A percentile compares a stretch with the other conserved stretches of the same genome.
phyloP scores from a whole-genome alignment of 2,888 invertebrate species.

The Hirtodrosophila trivittata region DNA sequence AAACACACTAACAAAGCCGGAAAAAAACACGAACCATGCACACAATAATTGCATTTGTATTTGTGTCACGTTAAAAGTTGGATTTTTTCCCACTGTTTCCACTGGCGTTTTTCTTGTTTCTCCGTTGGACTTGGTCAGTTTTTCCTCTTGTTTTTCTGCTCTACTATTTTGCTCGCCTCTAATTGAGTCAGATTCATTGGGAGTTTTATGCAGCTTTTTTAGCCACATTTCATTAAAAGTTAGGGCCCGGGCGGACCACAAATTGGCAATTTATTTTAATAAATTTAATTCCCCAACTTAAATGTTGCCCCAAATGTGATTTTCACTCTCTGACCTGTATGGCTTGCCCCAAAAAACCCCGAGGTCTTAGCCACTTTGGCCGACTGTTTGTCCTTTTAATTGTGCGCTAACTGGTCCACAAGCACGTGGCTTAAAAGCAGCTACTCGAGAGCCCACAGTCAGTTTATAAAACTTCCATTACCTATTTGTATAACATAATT shows the following conservation, averaged over 20 bases:
- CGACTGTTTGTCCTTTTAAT: slow-evolving; percentile 61
- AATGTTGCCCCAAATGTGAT: slow-evolving; percentile 41
- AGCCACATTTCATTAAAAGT: slow-evolving; percentile 57
- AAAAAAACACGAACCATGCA: slow-evolving; percentile 3
- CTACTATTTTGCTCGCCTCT: slow-evolving; percentile 1
- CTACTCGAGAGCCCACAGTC: neutral
- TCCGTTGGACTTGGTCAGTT: neutral
- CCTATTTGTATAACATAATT: slow-evolving; percentile 71
- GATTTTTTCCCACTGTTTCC: slow-evolving; percentile 21
- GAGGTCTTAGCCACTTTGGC: slow-evolving; percentile 27
- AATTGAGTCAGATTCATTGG: neutral
- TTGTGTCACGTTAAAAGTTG: slow-evolving; percentile 34
- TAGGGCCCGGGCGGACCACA: slow-evolving; percentile 40
- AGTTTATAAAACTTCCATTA: slow-evolving; percentile 62
- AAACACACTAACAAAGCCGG: slow-evolving; percentile 41
- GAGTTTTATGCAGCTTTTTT: slow-evolving; percentile 15
- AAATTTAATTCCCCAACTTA: slow-evolving; percentile 64
- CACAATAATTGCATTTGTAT: slow-evolving; percentile 46
- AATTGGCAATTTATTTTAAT: slow-evolving; percentile 75
- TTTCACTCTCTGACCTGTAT: slow-evolving; percentile 7
- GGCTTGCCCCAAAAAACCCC: neutral
- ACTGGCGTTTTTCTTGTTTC: slow-evolving; percentile 1
- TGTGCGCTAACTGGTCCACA: slow-evolving; percentile 55
- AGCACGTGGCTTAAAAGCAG: slow-evolving; percentile 33
- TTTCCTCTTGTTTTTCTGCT: neutral